Percentiles rank a stretch among this genome's conserved stretches.
These are phyloP conservation scores for Passer domesticus DNA, from an alignment of 2,113 vertebrate genomes.

Conservation along the genomic window DNA sequence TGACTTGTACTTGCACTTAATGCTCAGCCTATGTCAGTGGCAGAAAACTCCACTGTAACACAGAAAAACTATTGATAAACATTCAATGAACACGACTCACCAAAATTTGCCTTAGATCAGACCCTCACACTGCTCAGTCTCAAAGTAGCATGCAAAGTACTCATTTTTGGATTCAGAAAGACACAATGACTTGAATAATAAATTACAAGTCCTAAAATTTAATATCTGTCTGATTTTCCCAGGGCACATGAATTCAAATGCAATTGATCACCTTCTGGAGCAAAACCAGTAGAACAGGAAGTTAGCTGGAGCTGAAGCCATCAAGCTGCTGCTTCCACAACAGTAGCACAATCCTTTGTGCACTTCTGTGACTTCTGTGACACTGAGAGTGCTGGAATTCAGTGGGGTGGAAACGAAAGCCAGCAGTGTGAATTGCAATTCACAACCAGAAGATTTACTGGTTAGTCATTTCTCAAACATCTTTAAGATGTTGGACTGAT, in stretches of 20 bases:
- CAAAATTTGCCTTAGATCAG: not conserved
- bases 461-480: not conserved
- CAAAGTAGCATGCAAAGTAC: not conserved
- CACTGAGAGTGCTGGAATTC: not conserved
- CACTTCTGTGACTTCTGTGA: not conserved
- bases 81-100: not conserved
- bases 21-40: not conserved
- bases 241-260: not conserved
- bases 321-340: not conserved
- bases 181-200: not conserved
- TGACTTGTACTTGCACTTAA: not conserved
- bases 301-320: rapidly evolving
- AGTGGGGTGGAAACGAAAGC: not conserved
- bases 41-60: not conserved
- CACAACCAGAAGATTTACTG: not conserved
- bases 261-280: not conserved
- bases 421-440: not conserved
- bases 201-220: not conserved
- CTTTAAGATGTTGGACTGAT: not conserved
- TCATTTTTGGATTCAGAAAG: not conserved
- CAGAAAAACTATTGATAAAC: not conserved
- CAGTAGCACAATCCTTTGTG: not conserved
- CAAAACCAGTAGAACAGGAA: not conserved
- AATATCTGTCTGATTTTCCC: not conserved
- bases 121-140: not conserved